phyloP scores from a whole-genome alignment of 1,140 invertebrate species.

The Latrodectus geometricus region DNA sequence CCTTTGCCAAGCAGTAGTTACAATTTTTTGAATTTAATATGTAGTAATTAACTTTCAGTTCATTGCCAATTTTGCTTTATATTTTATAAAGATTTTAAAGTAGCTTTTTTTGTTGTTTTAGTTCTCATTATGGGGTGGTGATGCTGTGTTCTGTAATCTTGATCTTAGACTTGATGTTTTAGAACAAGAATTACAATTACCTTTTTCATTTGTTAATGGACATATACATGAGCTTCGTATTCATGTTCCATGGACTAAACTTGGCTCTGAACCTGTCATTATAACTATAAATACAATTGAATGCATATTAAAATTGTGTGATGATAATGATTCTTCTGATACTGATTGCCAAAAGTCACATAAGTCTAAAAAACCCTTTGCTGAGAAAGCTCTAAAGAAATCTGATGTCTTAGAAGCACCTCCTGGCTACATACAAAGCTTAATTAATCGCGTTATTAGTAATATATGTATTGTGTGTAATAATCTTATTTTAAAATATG shows the following conservation, averaged over 20 bases:
- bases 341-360: constrained; percentile 37
- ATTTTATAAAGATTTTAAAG: not conserved
- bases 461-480: constrained; percentile 91
- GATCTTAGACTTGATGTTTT: constrained; percentile 91
- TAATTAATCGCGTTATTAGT: constrained; percentile 90
- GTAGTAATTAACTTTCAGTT: no score
- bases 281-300: constrained; percentile 95
- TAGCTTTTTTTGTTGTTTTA: constrained; percentile 71
- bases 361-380: constrained; percentile 63
- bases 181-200: constrained; percentile 88
- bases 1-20: no score
- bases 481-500: constrained; percentile 96
- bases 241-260: constrained; percentile 95
- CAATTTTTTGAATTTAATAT: no score
- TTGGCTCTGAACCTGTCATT: constrained; percentile 93
- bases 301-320: constrained; percentile 71
- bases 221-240: constrained; percentile 94
- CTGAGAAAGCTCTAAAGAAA: constrained; percentile 59
- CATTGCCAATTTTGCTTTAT: not conserved
- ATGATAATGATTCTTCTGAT: constrained; percentile 65
- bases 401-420: constrained; percentile 67
- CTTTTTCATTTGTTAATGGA: constrained; percentile 91
- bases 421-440: constrained; percentile 79
- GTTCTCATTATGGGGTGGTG: constrained; percentile 95
- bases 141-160: constrained; percentile 91